Evolutionary conservation across 2,797 vertebrate genomes (phyloP), one percentile per base, ranked within the genome.

Genomic region (Sylvilagus floridanus): DNA sequence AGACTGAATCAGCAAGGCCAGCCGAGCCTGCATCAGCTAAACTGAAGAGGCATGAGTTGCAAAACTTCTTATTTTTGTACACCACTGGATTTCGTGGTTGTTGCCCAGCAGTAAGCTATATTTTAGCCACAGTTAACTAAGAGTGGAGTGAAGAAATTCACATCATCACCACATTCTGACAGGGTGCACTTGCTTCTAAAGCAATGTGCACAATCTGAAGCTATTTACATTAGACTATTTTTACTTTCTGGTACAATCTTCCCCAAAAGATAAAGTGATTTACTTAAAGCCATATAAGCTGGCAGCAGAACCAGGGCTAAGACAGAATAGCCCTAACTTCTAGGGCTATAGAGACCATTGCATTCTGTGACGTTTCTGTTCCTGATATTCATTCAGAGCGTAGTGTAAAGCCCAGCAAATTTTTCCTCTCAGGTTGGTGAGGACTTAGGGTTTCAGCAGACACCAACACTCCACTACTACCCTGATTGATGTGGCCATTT

Each of bases 401-500:
- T 0, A 5, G 30, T 52, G 35, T 30, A 60, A 73, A 26, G 84
- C 26, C 79, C 84, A 26, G 88, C 82, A 92, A 94, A 84, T 47
- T 65, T 75, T 12, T 24, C 4, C 54, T 62, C 57, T 92, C 65
- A 37, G 35, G 57, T 73, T 63, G 60, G 32, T 6, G 42, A 92
- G 92, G 86, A 81, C 95, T 90, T 63, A 60, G 66, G 65, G 75
- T 85, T 92, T 79, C 71, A 91, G 68, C 87, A 94, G 94, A 96
- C 92, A 88, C 52, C 2, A 50, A 50, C 21, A 30, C n/a, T 88
- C 83, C 90, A 65, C 83, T 84, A 88, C 97, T 95, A 85, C 30
- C 90, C 87, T 89, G 96, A 96, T 73, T 52, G 88, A 97, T 98
- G 93, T 37, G 94, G 88, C 54, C 17, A 5, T 97, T 97, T 90